phyloP scores from a whole-genome alignment of 2,888 invertebrate genomes.

The Trisateles emortualis region DNA sequence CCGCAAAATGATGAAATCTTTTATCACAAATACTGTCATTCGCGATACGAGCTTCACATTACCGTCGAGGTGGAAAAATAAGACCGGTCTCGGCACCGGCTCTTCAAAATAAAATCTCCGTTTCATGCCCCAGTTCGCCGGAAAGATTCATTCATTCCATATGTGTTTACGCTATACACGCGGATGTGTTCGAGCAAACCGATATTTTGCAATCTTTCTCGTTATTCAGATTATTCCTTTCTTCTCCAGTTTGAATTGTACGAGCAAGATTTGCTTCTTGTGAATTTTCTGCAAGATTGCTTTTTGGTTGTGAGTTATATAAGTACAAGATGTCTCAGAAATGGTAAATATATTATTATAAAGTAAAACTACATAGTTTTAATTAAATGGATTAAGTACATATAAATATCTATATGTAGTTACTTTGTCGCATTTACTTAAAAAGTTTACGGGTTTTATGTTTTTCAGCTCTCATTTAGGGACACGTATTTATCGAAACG shows the following conservation, averaged over 20 bases:
- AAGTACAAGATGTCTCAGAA: no score
- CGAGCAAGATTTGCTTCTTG: no score
- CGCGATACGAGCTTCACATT: slow-evolving; percentile 44
- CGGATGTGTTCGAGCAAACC: slow-evolving; percentile 36
- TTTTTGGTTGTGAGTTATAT: no score
- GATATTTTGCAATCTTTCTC: slow-evolving; percentile 44
- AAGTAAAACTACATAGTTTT: no score
- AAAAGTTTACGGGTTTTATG: no score
- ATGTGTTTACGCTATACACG: slow-evolving; percentile 56
- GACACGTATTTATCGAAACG: no score
- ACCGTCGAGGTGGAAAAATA: slow-evolving; percentile 62
- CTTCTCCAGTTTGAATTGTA: slow-evolving; percentile 10
- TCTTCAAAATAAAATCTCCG: slow-evolving; percentile 70
- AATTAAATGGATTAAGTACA: no score
- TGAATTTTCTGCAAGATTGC: no score
- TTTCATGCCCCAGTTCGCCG: slow-evolving; percentile 69
- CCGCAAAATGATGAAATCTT: slow-evolving; percentile 38
- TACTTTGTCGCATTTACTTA: no score
- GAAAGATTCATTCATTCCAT: slow-evolving; percentile 64
- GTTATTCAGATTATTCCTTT: slow-evolving; percentile 38
- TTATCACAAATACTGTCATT: slow-evolving; percentile 40
- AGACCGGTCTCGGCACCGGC: slow-evolving; percentile 58
- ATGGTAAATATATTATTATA: no score
- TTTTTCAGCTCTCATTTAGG: no score
- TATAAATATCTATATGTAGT: no score